Conservation (phyloP, 2,797 vertebrate species). For the Falco biarmicus region DNA sequence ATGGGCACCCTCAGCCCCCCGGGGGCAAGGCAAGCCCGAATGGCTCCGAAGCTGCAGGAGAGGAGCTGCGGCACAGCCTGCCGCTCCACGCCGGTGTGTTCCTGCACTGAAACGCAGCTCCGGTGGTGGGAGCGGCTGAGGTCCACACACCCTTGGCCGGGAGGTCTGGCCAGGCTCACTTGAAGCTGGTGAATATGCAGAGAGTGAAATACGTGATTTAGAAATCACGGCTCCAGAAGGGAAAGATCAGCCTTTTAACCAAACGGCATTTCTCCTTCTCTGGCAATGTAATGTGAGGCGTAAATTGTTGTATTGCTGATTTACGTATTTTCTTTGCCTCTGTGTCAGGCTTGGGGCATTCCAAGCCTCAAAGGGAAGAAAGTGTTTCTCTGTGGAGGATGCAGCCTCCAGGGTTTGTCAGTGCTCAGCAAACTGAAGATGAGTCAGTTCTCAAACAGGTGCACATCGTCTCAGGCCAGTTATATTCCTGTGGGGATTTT, state of each 20-base stretch:
- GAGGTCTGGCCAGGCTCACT: background rate
- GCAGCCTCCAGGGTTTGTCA: background rate
- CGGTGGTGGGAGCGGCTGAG: background rate
- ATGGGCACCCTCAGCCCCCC: background rate
- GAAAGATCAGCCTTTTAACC: background rate
- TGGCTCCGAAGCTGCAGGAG: background rate
- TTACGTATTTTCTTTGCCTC: background rate
- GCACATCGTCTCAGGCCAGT: background rate
- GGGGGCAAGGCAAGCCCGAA: background rate
- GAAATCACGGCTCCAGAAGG: background rate
- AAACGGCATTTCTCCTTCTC: background rate
- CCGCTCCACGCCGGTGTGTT: fast-evolving
- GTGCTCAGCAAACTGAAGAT: background rate
- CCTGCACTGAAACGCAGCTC: background rate
- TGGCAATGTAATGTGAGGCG: background rate
- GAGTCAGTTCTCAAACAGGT: background rate
- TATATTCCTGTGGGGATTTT: background rate
- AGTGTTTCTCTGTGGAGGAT: background rate
- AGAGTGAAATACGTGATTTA: background rate
- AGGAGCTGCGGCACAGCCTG: background rate
- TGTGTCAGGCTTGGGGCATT: background rate
- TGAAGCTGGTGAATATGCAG: background rate
- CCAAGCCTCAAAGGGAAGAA: background rate
- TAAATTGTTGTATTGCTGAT: background rate
- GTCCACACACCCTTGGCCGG: fast-evolving